Conservation (phyloP, 2,113 vertebrate species). For the Sorex fumeus region DNA sequence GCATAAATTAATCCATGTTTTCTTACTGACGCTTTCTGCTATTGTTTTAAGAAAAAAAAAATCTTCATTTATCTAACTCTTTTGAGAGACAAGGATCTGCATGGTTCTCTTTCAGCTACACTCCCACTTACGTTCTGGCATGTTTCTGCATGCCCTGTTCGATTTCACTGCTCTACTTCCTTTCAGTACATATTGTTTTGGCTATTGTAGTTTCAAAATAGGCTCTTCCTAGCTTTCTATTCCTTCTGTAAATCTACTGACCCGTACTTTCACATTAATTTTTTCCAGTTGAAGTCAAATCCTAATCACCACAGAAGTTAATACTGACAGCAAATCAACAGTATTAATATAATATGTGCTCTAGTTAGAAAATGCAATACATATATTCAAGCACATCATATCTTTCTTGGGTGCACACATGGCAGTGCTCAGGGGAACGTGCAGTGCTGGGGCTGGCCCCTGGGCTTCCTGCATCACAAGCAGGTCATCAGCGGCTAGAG, state of each 20-base stretch:
- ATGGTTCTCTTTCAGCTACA: neutral
- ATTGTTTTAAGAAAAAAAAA: neutral
- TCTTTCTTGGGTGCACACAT: no score
- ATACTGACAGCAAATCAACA: neutral
- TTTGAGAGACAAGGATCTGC: neutral
- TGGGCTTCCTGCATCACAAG: no score
- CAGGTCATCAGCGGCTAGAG: no score
- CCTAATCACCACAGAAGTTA: neutral
- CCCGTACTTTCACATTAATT: no score
- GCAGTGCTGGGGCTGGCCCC: no score
- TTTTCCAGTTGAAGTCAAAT: neutral
- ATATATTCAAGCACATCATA: neutral
- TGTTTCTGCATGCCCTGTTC: slow-evolving; percentile 19
- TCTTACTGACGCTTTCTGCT: slow-evolving; percentile 17
- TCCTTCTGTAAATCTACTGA: neutral
- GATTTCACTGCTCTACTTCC: neutral
- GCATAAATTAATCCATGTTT: slow-evolving; percentile 72
- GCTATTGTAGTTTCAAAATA: slow-evolving; percentile 37
- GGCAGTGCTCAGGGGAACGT: no score
- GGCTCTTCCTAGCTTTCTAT: neutral
- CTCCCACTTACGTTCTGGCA: neutral
- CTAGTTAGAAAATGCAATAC: neutral
- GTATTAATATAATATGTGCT: neutral
- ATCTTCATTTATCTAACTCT: slow-evolving; percentile 11
- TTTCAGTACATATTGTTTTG: neutral